Evolutionary conservation across 2,888 invertebrate species (phyloP), one percentile per base, ranked within the genome.

Genomic region (Lasioglossum calceatum): DNA sequence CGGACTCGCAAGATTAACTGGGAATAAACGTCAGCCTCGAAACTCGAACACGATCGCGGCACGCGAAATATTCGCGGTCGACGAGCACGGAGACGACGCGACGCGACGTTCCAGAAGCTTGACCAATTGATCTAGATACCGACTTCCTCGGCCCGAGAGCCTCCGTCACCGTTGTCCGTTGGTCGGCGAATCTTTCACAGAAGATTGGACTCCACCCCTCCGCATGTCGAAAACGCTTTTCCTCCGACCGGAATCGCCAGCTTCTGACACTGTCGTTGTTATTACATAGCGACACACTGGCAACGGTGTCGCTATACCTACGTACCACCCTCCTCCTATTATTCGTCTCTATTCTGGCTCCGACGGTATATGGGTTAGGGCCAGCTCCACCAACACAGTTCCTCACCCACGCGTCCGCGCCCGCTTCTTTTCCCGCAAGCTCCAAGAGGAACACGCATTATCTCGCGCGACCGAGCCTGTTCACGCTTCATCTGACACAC

Each of bases 321-420:
- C 32, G 32, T 70, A 36, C 36, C 23, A 70, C 91, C 81, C 84
- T 84, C 85, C 80, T 82, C 64, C 79, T 82, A 84, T 90, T 83
- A 89, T 89, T 71, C 91, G 88, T 92, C 92, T 93, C 91, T 92
- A 93, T 94, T 94, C 93, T 93, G 92, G 93, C 92, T 89, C 54
- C 87, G 77, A 86, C 89, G 87, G 87, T 93, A 94, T 94, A 94
- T 94, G 90, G 94, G 95, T 95, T 94, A 94, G 93, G 94, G 94
- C 94, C 94, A 95, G 92, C 92, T 93, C 91, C 93, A 94, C 92
- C 93, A 94, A 91, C 89, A 89, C 82, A 84, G 90, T 88, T 71
- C 86, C 87, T 86, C 91, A 92, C 92, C 92, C 92, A 92, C 93
- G 91, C 92, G 78, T 39, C 58, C 84, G 85, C 83, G 84, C 50